phyloP scores from a whole-genome alignment of 2,797 vertebrate genomes.

The Vultur gryphus region DNA sequence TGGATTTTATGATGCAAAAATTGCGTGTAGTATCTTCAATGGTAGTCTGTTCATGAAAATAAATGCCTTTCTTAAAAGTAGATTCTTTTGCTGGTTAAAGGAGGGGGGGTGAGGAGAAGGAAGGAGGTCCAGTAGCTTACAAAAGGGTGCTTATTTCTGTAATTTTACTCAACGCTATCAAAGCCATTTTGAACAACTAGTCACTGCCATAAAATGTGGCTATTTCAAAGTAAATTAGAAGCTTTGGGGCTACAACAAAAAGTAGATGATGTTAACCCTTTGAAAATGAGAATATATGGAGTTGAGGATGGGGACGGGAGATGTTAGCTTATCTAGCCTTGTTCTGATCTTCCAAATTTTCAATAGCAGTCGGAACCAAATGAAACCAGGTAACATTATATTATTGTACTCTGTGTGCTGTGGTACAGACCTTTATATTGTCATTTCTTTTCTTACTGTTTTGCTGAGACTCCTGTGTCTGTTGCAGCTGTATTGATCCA shows the following conservation, averaged over 20 bases:
- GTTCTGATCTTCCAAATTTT: background rate
- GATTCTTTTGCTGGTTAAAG: background rate
- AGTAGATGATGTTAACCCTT: background rate
- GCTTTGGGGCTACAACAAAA: background rate
- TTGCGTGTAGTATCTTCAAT: background rate
- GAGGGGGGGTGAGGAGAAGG: background rate
- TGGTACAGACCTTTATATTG: background rate
- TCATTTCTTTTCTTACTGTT: background rate
- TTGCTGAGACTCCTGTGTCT: background rate
- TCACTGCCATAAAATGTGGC: background rate
- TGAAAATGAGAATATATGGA: background rate
- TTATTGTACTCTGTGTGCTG: background rate
- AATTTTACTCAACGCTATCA: background rate
- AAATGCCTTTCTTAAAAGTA: background rate
- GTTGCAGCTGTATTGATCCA: background rate
- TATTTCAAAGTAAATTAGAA: background rate
- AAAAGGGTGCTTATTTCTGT: background rate
- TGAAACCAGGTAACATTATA: background rate
- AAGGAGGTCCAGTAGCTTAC: background rate
- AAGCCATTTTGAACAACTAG: background rate
- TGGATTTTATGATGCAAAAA: background rate
- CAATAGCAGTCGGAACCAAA: background rate
- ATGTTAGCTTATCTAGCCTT: background rate
- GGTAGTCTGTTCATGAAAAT: background rate
- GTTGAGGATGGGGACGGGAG: background rate